Evolutionary conservation across 2,113 vertebrate genomes (phyloP).

Genomic region (Vidua macroura): DNA sequence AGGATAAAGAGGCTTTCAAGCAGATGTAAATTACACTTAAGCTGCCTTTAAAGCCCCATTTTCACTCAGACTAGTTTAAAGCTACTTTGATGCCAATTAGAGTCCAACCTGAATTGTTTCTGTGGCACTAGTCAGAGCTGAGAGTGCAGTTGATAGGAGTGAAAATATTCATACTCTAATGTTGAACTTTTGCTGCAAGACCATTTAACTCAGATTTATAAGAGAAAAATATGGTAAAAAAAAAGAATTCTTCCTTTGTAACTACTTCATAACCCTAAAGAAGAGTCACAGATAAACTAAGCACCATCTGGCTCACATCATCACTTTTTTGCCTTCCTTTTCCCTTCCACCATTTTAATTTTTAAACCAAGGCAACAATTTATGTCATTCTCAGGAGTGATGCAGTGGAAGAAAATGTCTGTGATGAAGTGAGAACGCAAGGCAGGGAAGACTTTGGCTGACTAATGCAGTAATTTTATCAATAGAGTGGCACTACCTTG

Average conservation of each 20-base stretch:
- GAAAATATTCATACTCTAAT: background rate
- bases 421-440: background rate
- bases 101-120: slow-evolving; percentile 14
- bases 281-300: background rate
- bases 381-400: background rate
- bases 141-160: background rate
- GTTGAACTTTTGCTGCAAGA: background rate
- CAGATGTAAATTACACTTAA: slow-evolving; percentile 48
- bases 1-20: slow-evolving; percentile 53
- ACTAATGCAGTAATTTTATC: background rate
- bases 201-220: background rate
- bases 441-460: background rate
- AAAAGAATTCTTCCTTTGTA: background rate
- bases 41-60: slow-evolving; percentile 23
- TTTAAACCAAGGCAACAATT: slow-evolving; percentile 7
- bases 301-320: background rate
- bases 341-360: background rate
- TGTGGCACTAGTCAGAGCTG: background rate
- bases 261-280: background rate
- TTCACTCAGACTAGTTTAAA: slow-evolving; percentile 41
- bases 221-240: background rate
- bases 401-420: background rate
- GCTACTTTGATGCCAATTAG: slow-evolving; percentile 49
- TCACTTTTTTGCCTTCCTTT: background rate
- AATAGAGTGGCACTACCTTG: background rate